A percentile compares a stretch with the other conserved stretches of the same genome.
phyloP scores from a whole-genome alignment of 2,888 invertebrate species.

The Sarcophaga carnaria region DNA sequence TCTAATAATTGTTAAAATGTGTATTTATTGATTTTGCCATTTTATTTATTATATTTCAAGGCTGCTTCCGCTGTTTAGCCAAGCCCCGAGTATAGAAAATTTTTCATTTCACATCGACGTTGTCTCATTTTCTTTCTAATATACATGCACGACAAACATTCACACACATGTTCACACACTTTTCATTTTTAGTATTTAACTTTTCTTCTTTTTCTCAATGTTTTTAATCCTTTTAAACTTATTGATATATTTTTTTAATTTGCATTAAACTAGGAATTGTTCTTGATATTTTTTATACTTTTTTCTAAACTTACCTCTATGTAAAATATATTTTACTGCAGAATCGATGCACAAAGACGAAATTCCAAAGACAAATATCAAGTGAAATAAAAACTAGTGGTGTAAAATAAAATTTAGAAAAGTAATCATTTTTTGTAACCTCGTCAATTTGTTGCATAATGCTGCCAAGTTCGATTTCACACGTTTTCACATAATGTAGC shows the following conservation, averaged over 20 bases:
- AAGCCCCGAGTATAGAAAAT: constrained; percentile 60
- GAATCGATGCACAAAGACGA: constrained; percentile 72
- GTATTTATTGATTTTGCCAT: constrained; percentile 63
- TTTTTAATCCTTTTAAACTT: background rate
- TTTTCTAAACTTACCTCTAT: constrained; percentile 69
- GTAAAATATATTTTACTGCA: constrained; percentile 71
- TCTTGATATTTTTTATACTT: constrained; percentile 4
- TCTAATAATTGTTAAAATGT: constrained; percentile 21
- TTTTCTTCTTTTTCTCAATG: too few relatives aligned
- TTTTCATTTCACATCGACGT: constrained; percentile 36
- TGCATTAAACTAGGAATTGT: background rate
- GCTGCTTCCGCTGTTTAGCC: constrained; percentile 67
- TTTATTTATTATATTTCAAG: constrained; percentile 59
- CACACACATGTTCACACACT: constrained; percentile 17
- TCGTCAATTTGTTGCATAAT: background rate
- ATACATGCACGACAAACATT: constrained; percentile 22
- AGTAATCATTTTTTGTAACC: constrained; percentile 38
- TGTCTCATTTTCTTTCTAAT: constrained; percentile 47
- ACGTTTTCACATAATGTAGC: constrained; percentile 1
- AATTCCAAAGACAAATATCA: constrained; percentile 71
- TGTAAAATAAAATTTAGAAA: constrained; percentile 39
- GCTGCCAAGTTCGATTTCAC: constrained; percentile 21
- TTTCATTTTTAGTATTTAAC: constrained; percentile 26
- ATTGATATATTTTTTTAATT: background rate
- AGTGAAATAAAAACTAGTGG: constrained; percentile 67